These are phyloP conservation scores for Zootoca vivipara DNA, from an alignment of 2,113 vertebrate species.

Conservation along the genomic window DNA sequence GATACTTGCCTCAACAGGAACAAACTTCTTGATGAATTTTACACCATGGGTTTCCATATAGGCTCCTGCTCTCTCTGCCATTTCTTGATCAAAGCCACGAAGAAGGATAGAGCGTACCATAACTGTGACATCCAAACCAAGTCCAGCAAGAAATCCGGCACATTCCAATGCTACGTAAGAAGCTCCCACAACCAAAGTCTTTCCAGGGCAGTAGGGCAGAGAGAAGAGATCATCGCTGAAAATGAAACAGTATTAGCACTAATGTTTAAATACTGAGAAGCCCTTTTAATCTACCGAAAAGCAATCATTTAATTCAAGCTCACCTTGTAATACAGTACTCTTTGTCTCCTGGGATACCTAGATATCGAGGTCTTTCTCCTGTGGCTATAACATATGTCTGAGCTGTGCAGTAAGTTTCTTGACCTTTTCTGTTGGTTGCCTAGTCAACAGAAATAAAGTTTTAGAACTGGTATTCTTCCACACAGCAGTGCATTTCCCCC, in stretches of 20 bases:
- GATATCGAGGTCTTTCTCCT: conserved; percentile 91
- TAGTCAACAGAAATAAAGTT: conserved; percentile 54
- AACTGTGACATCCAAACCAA: conserved; percentile 91
- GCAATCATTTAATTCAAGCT: conserved; percentile 12
- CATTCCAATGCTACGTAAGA: conserved; percentile 96
- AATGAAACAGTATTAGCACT: neutral
- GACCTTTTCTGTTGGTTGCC: conserved; percentile 89
- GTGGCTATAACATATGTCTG: conserved; percentile 90
- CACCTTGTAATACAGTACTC: conserved; percentile 96
- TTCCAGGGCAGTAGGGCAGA: conserved; percentile 90
- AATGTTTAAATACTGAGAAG: neutral
- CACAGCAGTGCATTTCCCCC: neutral
- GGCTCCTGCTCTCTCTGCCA: conserved; percentile 89
- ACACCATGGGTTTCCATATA: conserved; percentile 90
- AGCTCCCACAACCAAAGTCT: conserved; percentile 92
- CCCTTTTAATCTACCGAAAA: neutral
- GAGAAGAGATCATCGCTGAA: conserved; percentile 95
- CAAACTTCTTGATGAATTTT: conserved; percentile 88
- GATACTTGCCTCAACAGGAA: conserved; percentile 83
- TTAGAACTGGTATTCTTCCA: neutral
- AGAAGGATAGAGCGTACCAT: conserved; percentile 96
- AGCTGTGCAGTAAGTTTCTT: conserved; percentile 88
- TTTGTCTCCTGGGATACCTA: conserved; percentile 89
- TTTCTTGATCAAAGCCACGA: conserved; percentile 94
- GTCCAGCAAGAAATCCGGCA: conserved; percentile 91